A percentile compares a stretch with the other conserved stretches of the same genome.
These are phyloP conservation scores for Bubalus kerabau DNA, from an alignment of 2,113 vertebrate genomes.

Conservation along the genomic window DNA sequence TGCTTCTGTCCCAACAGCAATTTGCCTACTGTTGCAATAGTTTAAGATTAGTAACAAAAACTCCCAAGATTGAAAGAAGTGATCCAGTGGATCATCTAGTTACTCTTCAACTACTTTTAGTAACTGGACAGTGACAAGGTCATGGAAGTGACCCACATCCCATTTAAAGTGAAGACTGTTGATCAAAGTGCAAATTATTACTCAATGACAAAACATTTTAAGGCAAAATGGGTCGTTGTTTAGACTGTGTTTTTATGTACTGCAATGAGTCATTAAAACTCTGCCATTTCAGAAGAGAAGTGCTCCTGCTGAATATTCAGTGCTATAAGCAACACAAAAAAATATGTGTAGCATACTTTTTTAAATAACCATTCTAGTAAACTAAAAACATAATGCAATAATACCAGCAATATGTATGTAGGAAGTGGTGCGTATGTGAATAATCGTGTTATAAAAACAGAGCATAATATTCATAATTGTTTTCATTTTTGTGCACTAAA, in stretches of 20 bases:
- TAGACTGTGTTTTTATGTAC: conserved; percentile 66
- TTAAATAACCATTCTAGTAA: conserved; percentile 65
- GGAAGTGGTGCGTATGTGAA: conserved; percentile 63
- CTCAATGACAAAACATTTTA: conserved; percentile 37
- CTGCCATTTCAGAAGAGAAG: conserved; percentile 64
- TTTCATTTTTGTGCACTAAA: conserved; percentile 52
- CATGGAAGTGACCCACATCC: conserved; percentile 16
- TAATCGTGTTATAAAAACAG: conserved; percentile 58
- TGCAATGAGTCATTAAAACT: conserved; percentile 60
- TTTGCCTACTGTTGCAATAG: not conserved
- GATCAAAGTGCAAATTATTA: conserved; percentile 72
- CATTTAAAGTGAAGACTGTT: conserved; percentile 53
- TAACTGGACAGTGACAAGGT: conserved; percentile 28
- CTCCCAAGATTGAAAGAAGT: conserved; percentile 53
- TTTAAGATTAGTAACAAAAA: conserved; percentile 48
- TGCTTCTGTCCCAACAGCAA: conserved; percentile 6
- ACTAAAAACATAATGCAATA: conserved; percentile 56
- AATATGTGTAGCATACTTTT: conserved; percentile 18
- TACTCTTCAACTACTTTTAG: not conserved
- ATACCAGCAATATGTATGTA: conserved; percentile 47
- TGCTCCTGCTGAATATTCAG: conserved; percentile 66
- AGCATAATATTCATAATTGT: not conserved
- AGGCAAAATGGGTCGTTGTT: conserved; percentile 51
- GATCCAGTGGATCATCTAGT: conserved; percentile 20
- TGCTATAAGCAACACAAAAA: conserved; percentile 34